Percentiles rank a stretch among this genome's conserved stretches.
Conservation (phyloP, 1,140 invertebrate genomes). For the Lanistes nyassanus region DNA sequence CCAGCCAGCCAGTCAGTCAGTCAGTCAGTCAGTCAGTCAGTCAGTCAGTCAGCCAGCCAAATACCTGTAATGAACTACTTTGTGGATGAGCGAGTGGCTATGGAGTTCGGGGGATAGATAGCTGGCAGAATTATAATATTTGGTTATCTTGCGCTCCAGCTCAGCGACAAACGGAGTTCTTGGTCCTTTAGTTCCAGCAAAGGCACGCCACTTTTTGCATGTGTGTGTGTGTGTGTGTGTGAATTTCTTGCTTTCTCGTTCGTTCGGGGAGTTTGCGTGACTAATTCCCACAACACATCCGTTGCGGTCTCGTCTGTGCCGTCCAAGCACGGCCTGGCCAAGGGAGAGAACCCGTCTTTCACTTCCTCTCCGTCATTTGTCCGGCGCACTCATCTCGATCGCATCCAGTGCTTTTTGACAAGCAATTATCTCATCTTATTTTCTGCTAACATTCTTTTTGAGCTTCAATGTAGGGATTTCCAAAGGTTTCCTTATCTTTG, state of each 20-base stretch:
- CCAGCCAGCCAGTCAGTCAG: too few species aligned
- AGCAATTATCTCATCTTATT: constrained; percentile 17
- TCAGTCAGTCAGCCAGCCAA: too few species aligned
- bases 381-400: neutral
- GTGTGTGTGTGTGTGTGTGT: constrained; percentile 6
- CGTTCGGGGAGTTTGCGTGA: neutral
- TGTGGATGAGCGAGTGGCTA: too few species aligned
- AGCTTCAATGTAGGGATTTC: too few species aligned
- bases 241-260: neutral
- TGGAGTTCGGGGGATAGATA: too few species aligned
- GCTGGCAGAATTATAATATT: neutral
- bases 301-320: neutral
- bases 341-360: neutral
- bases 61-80: too few species aligned
- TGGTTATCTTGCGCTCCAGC: neutral
- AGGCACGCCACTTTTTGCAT: neutral
- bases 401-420: constrained; percentile 6
- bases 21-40: too few species aligned
- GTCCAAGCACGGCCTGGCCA: neutral
- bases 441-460: constrained; percentile 4
- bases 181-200: too few species aligned
- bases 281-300: neutral
- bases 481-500: too few species aligned
- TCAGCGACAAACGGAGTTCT: neutral
- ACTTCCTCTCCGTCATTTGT: constrained; percentile 9